A percentile compares a stretch with the other conserved stretches of the same genome.
Conservation (phyloP, 2,113 vertebrate genomes). For the Neogale vison region DNA sequence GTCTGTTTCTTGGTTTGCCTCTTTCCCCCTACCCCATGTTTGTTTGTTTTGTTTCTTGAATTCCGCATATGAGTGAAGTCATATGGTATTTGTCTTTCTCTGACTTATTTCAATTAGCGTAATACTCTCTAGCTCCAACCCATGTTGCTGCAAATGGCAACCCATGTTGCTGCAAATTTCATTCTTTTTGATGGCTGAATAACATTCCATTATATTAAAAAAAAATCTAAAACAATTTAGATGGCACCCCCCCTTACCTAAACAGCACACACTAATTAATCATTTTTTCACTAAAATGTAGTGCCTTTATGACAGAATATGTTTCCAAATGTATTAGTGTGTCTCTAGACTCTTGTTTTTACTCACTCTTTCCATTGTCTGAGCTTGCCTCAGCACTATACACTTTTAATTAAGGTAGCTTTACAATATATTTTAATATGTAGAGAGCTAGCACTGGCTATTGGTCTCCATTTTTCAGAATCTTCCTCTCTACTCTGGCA, state of each 20-base stretch:
- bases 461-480: neutral
- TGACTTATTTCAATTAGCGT: neutral
- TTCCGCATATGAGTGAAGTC: neutral
- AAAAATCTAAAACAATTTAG: neutral
- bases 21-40: neutral
- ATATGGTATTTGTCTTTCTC: neutral
- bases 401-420: neutral
- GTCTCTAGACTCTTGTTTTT: too few species aligned
- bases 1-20: neutral
- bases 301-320: too few species aligned
- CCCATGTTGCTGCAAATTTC: neutral
- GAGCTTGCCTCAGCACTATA: neutral
- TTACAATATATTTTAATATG: neutral
- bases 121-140: neutral
- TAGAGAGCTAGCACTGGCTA: neutral
- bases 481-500: neutral
- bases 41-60: neutral
- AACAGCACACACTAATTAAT: neutral
- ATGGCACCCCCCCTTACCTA: neutral
- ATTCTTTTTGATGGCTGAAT: neutral
- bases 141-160: neutral
- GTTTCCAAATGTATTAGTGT: too few species aligned
- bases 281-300: too few species aligned
- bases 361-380: too few species aligned
- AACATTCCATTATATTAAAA: neutral